Evolutionary conservation across 2,113 vertebrate species (phyloP), one percentile per base, ranked within the genome.

Genomic region (Platycercus adscitus): DNA sequence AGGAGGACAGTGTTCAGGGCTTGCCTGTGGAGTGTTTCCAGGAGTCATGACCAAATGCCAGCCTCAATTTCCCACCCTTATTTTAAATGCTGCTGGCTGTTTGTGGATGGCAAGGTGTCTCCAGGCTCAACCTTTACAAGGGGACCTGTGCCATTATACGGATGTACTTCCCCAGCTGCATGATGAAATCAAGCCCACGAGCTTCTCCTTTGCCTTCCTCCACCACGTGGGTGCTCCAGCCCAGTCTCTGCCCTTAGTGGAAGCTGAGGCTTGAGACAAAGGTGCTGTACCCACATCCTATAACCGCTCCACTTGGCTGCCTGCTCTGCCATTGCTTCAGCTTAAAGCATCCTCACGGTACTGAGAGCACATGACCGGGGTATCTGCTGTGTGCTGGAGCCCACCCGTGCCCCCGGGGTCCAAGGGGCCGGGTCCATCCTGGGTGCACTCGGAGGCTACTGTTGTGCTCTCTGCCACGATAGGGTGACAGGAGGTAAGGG

Each of bases 171-270:
- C 15, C 39, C 18, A 44, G 56, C 60, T 3, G 33, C 65, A 11
- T 1, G 1, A 43, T 2, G 28, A 50, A 24, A 56, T 33, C 31
- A 2, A 63, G 46, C 8, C 75, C 11, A 2, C 1, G 5, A 29
- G 52, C 43, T 41, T 58, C 43, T n/a, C 26, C 41, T 71, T 33
- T 14, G 13, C 56, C 11, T 21, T 25, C 29, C 61, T 65, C 20
- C 35, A 6, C 11, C 0, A 3, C 0, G 1, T 0, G 0, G 52
- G 18, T 24, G 43, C 65, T 65, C 69, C 44, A n/a, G 70, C 26
- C 10, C 8, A 26, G 37, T 17, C 68, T 53, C 69, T 35, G 72
- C 49, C 65, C 26, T 6, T 12, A 18, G 13, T 19, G 63, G 23
- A n/a, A 77, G 13, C 66, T n/a, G 49, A 3, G 37, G 31, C 41